Evolutionary conservation across 2,888 invertebrate species (phyloP), one percentile per base, ranked within the genome.

Genomic region (Drosophila meridionalis): DNA sequence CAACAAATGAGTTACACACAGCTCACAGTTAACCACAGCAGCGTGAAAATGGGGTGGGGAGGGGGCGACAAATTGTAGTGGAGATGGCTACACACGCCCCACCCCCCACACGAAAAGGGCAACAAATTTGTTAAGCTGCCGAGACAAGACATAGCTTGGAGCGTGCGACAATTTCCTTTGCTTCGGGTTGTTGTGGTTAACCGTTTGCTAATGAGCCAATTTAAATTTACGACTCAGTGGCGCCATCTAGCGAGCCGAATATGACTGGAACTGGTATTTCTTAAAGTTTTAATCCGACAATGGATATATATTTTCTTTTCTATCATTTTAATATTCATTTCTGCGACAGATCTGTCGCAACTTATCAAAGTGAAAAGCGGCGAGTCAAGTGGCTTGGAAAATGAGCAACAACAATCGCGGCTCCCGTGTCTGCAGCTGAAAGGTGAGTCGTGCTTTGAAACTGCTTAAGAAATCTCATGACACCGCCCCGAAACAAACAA

Each of bases 171-270:
- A 60, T 60, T 71, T 75, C 45, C 55, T 50, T 56, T 34, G 20
- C 50, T 43, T 42, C 50, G 62, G 69, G 71, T 48, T 72, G 67
- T 78, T 69, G 89, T 73, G 85, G 85, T 83, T 85, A 85, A 81
- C 85, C 89, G 64, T 59, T 75, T 86, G 87, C 89, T 88, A 85
- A 85, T 88, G 89, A 85, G 87, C 87, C 85, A 88, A 85, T 85
- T 85, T 85, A 88, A 83, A 85, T 85, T 80, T 86, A 88, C 76
- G 79, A 47, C 63, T 68, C 40, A 53, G 56, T 75, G 67, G 61
- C 60, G 66, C 50, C 55, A 63, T 61, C 63, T 58, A 75, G 28
- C 55, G 30, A 26, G 7, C 34, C 14, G 28, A 45, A 38, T n/a
- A 11, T 34, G 47, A 5, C 20, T 40, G 3, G 11, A 9, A 34